Evolutionary conservation across 2,113 vertebrate genomes (phyloP).

Genomic region (Pollachius pollachius): DNA sequence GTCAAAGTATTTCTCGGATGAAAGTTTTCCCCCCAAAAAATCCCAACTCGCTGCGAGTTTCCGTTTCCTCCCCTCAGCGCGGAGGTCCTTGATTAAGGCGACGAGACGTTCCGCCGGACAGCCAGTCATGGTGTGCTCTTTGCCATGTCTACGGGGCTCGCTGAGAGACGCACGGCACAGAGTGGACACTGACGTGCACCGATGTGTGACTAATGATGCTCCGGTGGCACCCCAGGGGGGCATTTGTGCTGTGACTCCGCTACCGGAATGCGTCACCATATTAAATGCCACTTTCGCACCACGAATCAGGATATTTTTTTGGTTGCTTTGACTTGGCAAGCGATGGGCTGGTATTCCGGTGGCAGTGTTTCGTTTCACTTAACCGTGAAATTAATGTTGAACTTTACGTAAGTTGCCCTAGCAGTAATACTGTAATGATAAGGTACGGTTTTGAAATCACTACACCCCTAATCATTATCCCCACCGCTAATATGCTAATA

Average conservation of each 20-base stretch:
- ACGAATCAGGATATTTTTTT: background rate
- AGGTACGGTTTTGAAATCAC: too few relatives aligned
- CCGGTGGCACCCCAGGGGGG: background rate
- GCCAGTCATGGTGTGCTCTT: too few relatives aligned
- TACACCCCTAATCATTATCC: too few relatives aligned
- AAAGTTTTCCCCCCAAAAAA: too few relatives aligned
- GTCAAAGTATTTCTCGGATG: too few relatives aligned
- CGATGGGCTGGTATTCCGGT: background rate
- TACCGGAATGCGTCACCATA: background rate
- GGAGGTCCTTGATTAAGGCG: too few relatives aligned
- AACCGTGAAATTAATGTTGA: background rate
- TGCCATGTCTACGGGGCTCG: background rate
- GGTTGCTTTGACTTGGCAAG: background rate
- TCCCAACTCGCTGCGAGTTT: too few relatives aligned
- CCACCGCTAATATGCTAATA: too few relatives aligned
- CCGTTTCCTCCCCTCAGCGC: too few relatives aligned
- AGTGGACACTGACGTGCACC: background rate
- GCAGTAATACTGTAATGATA: too few relatives aligned
- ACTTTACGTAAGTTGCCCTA: background rate
- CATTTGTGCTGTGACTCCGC: background rate
- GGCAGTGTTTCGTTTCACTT: background rate
- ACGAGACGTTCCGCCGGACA: too few relatives aligned
- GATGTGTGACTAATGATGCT: constrained; percentile 3
- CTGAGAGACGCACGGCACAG: background rate
- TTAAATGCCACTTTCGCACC: background rate